phyloP scores from a whole-genome alignment of 1,140 invertebrate species.

The Drosophila ficusphila region DNA sequence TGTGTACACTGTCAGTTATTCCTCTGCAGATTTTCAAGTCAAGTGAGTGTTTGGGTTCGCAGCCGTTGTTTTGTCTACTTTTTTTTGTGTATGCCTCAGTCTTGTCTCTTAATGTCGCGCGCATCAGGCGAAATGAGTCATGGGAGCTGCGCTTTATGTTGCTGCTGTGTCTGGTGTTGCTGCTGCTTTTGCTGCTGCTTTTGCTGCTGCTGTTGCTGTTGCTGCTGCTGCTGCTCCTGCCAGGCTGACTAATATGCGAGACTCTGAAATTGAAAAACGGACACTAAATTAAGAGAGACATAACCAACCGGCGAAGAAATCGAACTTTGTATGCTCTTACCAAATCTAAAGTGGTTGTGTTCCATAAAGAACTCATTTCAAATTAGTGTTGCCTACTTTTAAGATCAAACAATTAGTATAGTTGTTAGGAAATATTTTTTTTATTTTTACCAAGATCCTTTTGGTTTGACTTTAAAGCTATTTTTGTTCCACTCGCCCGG shows the following conservation, averaged over 20 bases:
- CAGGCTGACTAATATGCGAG: slow-evolving; percentile 51
- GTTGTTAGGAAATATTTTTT: background rate
- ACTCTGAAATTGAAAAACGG: slow-evolving; percentile 46
- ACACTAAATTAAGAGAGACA: slow-evolving; percentile 47
- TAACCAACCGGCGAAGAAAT: background rate
- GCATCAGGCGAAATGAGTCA: slow-evolving; percentile 62
- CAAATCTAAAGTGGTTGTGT: background rate
- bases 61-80: slow-evolving; percentile 15
- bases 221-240: slow-evolving; percentile 26
- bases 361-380: background rate
- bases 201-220: slow-evolving; percentile 8
- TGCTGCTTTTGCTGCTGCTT: slow-evolving; percentile 9
- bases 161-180: slow-evolving; percentile 13
- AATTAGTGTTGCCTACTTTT: background rate
- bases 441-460: too few species aligned
- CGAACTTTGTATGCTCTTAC: slow-evolving; percentile 1
- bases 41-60: slow-evolving; percentile 45
- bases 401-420: too few species aligned
- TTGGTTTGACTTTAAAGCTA: too few species aligned
- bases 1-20: slow-evolving; percentile 74
- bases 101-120: slow-evolving; percentile 43
- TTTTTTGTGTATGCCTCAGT: background rate
- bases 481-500: too few species aligned
- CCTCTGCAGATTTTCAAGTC: slow-evolving; percentile 57
- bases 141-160: slow-evolving; percentile 33